Conservation (phyloP, 2,888 invertebrate species). For the Sialis fuliginosa region DNA sequence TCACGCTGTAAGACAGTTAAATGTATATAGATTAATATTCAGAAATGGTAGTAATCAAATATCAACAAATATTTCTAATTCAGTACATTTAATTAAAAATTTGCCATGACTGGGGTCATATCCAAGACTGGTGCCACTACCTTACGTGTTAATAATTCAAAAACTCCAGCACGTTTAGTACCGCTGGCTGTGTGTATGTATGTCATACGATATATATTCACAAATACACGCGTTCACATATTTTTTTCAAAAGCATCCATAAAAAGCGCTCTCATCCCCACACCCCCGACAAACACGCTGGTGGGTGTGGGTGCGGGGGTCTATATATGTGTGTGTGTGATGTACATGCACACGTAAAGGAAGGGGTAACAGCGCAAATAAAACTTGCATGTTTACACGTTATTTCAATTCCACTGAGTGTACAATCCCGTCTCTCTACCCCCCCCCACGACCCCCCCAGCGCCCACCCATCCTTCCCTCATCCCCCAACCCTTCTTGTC, state of each 20-base stretch:
- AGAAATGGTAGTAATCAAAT: too few relatives aligned
- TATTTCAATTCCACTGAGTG: slow-evolving; percentile 14
- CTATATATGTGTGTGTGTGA: neutral
- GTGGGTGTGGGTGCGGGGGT: neutral
- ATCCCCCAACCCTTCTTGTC: neutral
- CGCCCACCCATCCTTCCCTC: too few relatives aligned
- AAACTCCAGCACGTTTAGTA: neutral
- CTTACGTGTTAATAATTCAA: too few relatives aligned
- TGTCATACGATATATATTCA: neutral
- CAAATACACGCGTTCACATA: neutral
- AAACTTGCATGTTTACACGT: slow-evolving; percentile 13
- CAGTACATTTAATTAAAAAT: too few relatives aligned
- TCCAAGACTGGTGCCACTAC: too few relatives aligned
- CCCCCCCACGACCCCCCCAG: neutral
- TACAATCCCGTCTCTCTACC: slow-evolving; percentile 4
- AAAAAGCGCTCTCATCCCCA: neutral
- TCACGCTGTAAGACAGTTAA: too few relatives aligned
- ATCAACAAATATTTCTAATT: too few relatives aligned
- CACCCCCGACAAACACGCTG: neutral
- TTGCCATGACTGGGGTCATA: too few relatives aligned
- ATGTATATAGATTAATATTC: too few relatives aligned
- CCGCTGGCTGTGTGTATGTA: neutral
- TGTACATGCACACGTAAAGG: neutral
- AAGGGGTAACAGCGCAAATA: slow-evolving; percentile 9
- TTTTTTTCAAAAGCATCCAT: neutral